Base-by-base conservation (phyloP, 2,888 invertebrate genomes). In the Hirtodrosophila trivittata region DNA sequence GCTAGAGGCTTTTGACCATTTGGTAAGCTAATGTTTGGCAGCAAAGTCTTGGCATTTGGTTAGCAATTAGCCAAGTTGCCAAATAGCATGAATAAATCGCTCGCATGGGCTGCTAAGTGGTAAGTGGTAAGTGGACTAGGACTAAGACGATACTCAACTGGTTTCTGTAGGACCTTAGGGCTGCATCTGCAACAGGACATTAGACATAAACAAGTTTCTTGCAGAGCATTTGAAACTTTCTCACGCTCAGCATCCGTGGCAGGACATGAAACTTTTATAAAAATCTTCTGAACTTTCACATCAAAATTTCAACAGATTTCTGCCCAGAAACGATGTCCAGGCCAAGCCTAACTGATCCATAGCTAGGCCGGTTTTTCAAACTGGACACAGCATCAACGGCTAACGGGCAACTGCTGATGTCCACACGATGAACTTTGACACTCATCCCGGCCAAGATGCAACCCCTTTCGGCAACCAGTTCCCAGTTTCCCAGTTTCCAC, bases 271-370 rank as follows among this genome's bases (percentile, higher is more conserved):
- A 80, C 77, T 82, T 82, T 82, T 82, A 80, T 82, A 77, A 67
- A 66, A 75, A 75, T 82, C 70, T 67, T 12, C 54, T 80, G 86
- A 83, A 83, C 80, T 85, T 83, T 83, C 82, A 77, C 82, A 83
- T 83, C 80, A 83, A 83, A 83, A 83, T 85, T 83, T 83, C 86
- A 83, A 85, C 82, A 85, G 82, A 66, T 83, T 83, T 70, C 39
- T 42, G 62, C 68, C 71, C 74, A 78, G 66, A 70, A 73, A 9
- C 39, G 12, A 35, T 21, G 18, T 21, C 18, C 18, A 21, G 10
- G 1, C 13, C 2, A 14, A 26, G 8, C 39, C 50, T 39, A 52
- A 32, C 28, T 21, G 45, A 56, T 43, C 57, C 57, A 62, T 56
- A 35, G 55, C 30, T 41, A 59, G 82, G 58, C 82, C 86, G 85